These are phyloP conservation scores for Cecidostiba fungosa DNA, from an alignment of 2,888 invertebrate species.

Conservation along the genomic window DNA sequence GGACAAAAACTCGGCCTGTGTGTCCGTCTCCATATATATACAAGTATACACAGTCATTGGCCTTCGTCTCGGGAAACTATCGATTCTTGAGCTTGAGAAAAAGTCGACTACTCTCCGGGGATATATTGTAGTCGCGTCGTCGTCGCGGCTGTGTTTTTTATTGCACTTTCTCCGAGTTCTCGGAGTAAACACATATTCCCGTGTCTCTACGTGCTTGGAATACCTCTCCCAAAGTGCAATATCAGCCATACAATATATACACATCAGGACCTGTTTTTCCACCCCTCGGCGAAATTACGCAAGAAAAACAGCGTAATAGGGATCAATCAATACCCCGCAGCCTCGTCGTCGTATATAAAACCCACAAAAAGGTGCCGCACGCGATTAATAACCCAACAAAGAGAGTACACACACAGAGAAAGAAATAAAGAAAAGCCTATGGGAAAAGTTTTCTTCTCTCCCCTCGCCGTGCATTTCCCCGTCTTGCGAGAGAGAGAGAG, in stretches of 20 bases:
- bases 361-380: constrained; percentile 33
- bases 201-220: background rate
- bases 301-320: background rate
- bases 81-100: constrained; percentile 35
- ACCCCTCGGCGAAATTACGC: background rate
- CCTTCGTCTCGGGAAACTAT: constrained; percentile 37
- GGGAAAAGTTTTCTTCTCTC: constrained; percentile 18
- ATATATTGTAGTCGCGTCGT: background rate
- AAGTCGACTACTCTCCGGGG: background rate
- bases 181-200: background rate
- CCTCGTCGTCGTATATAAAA: background rate
- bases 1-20: constrained; percentile 26
- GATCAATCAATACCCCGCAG: background rate
- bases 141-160: background rate
- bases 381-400: constrained; percentile 39
- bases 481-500: background rate
- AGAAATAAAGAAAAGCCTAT: background rate
- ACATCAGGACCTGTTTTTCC: background rate
- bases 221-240: background rate
- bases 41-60: constrained; percentile 46
- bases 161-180: background rate
- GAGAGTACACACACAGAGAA: background rate
- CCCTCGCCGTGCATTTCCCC: background rate
- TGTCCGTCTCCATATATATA: no score
- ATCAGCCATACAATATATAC: background rate